Base-by-base conservation (phyloP, 2,888 invertebrate species). In the Notocelia uddmanniana region DNA sequence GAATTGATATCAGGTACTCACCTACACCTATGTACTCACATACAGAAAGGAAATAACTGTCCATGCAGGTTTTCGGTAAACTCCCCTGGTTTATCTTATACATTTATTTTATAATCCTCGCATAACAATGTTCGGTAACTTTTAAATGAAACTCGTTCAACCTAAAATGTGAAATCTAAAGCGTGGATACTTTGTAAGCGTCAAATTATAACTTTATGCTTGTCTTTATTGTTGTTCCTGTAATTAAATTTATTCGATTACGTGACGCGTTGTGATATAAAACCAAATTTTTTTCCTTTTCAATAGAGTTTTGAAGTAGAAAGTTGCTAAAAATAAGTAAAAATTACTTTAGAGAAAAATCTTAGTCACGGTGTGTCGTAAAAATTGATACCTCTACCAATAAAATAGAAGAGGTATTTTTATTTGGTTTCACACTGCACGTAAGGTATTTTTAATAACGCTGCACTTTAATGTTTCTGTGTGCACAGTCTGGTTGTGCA, bases 121-220 rank as follows among this genome's bases (percentile, higher is more conserved):
- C 50, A 67, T 62, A 62, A 72, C 72, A 60, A 68, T 62, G 60
- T 72, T 62, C 48, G 19, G 62, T 15, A 72, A 71, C 45, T 72
- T 72, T 72, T 68, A 68, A 60, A 68, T 62, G 72, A 72, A 68
- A 67, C 55, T 62, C 57, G 50, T 62, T 66, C 59, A 60, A 45
- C 66, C n/a, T 26, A 50, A 70, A 57, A 59, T 67, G 21, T 66
- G 50, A 66, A 71, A 55, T 54, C 64, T n/a, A 21, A 18, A 50
- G 41, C 50, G 18, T 37, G 55, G n/a, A 66, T 41, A 34, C 45
- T 54, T 41, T 45, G 52, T 34, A 23, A 57, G 57, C 63, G 37
- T 59, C 50, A 45, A 66, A 67, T 71, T 71, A 66, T 15, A 59
- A 66, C 45, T 71, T 67, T 13, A n/a, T 31, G 45, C 34, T 48